Percentiles rank a stretch among this genome's conserved stretches.
These are phyloP conservation scores for Phalacrocorax carbo DNA, from an alignment of 2,113 vertebrate genomes.

Conservation along the genomic window DNA sequence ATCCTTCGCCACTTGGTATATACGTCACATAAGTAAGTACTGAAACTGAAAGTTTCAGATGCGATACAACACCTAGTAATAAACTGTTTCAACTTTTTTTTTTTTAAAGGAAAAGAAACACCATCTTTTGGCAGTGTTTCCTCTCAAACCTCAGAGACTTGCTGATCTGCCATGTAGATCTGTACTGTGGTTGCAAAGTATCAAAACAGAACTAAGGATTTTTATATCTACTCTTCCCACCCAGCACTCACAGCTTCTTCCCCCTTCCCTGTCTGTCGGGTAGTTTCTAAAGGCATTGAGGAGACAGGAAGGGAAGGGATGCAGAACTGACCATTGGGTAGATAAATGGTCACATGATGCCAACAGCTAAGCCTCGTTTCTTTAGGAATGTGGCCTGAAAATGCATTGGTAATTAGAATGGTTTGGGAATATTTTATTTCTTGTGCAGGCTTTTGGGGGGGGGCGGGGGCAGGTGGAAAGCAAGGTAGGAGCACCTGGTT, in stretches of 20 bases:
- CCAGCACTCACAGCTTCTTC: neutral
- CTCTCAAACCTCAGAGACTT: slow-evolving; percentile 37
- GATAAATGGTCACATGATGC: neutral
- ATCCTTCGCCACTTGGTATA: neutral
- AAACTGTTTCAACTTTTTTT: neutral
- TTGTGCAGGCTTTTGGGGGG: neutral
- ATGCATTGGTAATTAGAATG: neutral
- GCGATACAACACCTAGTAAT: slow-evolving; percentile 20
- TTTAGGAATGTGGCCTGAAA: neutral
- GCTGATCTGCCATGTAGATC: slow-evolving; percentile 14
- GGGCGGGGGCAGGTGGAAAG: too few species aligned
- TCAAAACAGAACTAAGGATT: slow-evolving; percentile 47
- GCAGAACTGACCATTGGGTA: neutral
- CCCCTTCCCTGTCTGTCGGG: neutral
- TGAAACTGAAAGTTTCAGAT: slow-evolving; percentile 53
- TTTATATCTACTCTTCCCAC: slow-evolving; percentile 45
- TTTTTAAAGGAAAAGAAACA: slow-evolving; percentile 15
- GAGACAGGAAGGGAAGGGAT: neutral
- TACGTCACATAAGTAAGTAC: slow-evolving; percentile 3
- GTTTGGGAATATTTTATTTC: neutral
- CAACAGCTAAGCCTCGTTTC: neutral
- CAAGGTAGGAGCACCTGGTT: neutral
- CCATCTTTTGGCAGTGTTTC: slow-evolving; percentile 28
- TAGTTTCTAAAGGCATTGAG: neutral
- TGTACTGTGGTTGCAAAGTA: slow-evolving; percentile 36